A percentile compares a stretch with the other conserved stretches of the same genome.
Conservation (phyloP, 2,797 vertebrate species). For the Buphagus erythrorhynchus region DNA sequence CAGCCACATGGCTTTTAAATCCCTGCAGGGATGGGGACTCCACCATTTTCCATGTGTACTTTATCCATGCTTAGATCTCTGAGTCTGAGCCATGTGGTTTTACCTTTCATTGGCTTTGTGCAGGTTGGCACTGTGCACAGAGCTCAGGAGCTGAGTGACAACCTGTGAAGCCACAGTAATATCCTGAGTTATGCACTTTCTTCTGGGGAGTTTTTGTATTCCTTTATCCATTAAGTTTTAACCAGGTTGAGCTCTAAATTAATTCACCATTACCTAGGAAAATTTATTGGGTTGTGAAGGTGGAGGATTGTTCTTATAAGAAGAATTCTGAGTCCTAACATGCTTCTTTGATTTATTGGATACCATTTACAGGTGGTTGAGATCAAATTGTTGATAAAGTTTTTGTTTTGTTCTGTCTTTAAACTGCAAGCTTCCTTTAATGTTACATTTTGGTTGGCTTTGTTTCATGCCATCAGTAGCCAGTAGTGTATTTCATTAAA, state of each 20-base stretch:
- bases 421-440: not conserved
- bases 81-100: not conserved
- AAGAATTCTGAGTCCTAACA: not conserved
- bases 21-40: not conserved
- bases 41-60: not conserved
- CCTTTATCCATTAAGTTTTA: not conserved
- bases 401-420: not conserved
- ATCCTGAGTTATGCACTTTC: not conserved
- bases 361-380: not conserved
- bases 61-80: not conserved
- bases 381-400: not conserved
- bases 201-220: not conserved
- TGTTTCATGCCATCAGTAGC: not conserved
- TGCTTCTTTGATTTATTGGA: not conserved
- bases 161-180: not conserved
- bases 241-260: not conserved
- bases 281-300: not conserved
- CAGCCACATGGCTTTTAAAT: rapidly evolving
- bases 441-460: not conserved
- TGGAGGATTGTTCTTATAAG: not conserved
- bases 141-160: not conserved
- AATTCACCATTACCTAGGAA: not conserved
- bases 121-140: rapidly evolving
- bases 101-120: not conserved
- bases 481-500: not conserved